These are phyloP conservation scores for Neogobius melanostomus DNA, from an alignment of 2,113 vertebrate genomes.

Conservation along the genomic window DNA sequence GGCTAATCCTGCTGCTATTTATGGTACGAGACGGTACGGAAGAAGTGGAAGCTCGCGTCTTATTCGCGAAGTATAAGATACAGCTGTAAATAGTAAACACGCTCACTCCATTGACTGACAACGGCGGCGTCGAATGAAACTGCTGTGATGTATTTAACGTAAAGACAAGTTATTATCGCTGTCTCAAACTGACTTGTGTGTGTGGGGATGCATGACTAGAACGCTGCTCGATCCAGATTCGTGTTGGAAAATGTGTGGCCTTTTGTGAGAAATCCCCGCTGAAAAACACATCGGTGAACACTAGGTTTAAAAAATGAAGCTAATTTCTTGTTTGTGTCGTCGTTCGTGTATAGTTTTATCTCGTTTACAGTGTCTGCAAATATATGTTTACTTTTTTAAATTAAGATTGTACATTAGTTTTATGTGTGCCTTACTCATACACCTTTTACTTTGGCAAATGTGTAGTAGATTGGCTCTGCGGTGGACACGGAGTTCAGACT, in stretches of 20 bases:
- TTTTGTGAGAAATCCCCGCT: constrained; percentile 39
- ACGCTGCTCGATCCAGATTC: background rate
- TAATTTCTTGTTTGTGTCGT: background rate
- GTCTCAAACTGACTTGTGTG: background rate
- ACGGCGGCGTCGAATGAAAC: background rate
- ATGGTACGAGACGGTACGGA: background rate
- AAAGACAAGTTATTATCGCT: background rate
- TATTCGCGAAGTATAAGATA: no score
- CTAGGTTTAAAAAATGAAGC: constrained; percentile 1
- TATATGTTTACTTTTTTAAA: background rate
- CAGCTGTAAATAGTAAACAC: constrained; percentile 1
- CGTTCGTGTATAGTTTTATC: constrained; percentile 17
- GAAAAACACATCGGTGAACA: constrained; percentile 20
- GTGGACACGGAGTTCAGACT: background rate
- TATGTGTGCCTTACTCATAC: constrained; percentile 7
- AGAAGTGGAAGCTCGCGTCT: no score
- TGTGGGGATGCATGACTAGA: constrained; percentile 38
- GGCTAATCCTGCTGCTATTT: background rate
- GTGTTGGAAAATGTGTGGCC: constrained; percentile 13
- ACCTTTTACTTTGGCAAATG: constrained; percentile 44
- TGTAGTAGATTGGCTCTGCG: constrained; percentile 37
- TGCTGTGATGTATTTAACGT: background rate
- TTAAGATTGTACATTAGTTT: background rate
- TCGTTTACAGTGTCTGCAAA: constrained; percentile 52
- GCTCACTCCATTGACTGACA: background rate